Percentiles rank a stretch among this genome's conserved stretches.
phyloP scores from a whole-genome alignment of 2,113 vertebrate genomes.

The Eudyptes chrysolophus region DNA sequence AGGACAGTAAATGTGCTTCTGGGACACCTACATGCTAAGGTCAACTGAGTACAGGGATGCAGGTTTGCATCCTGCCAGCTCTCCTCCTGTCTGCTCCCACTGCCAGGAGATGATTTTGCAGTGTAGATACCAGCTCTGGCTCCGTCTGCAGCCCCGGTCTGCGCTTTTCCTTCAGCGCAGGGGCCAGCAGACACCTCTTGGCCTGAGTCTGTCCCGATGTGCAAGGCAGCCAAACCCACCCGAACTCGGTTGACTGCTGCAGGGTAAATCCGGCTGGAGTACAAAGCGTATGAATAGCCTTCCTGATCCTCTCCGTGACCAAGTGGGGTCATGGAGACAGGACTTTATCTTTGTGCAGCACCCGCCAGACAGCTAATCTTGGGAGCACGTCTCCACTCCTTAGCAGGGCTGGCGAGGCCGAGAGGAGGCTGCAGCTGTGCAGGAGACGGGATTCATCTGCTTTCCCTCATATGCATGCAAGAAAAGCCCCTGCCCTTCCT shows the following conservation, averaged over 20 bases:
- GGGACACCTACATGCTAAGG: accelerated
- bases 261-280: neutral
- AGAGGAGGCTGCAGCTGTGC: neutral
- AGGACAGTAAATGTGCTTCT: neutral
- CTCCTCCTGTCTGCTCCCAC: neutral
- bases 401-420: neutral
- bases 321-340: accelerated
- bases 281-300: accelerated
- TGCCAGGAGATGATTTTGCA: neutral
- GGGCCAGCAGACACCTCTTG: neutral
- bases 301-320: neutral
- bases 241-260: accelerated
- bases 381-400: neutral
- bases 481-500: neutral
- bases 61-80: neutral
- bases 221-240: neutral
- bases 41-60: neutral
- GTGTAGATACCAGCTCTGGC: accelerated
- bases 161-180: accelerated
- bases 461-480: neutral
- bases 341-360: neutral
- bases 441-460: neutral
- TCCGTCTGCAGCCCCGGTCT: neutral
- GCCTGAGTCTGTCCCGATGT: accelerated
- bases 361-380: neutral